Conservation (phyloP, 2,797 vertebrate genomes). For the Hoplostethus mediterraneus region DNA sequence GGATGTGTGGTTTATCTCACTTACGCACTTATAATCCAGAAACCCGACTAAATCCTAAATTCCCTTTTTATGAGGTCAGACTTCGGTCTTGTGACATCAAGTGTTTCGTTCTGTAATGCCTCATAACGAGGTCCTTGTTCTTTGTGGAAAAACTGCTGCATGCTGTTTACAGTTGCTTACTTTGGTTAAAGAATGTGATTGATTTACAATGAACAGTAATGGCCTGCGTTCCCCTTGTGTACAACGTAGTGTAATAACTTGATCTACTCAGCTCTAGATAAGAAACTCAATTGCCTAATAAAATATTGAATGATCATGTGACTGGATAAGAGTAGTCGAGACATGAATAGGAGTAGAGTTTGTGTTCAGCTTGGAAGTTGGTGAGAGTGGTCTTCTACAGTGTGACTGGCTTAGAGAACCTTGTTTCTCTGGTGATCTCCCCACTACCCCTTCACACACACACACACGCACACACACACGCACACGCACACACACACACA, state of each 20-base stretch:
- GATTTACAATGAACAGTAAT: not conserved
- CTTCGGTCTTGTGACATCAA: not conserved
- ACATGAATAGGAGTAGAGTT: constrained; percentile 1
- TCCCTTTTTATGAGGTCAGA: not conserved
- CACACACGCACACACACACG: constrained; percentile 10
- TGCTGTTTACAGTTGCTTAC: not conserved
- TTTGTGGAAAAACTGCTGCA: not conserved
- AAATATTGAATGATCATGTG: constrained; percentile 38
- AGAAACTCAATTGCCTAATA: constrained; percentile 18
- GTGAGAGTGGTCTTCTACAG: not conserved
- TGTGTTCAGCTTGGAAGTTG: constrained; percentile 30
- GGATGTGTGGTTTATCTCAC: not conserved
- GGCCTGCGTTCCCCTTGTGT: not conserved
- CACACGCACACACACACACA: constrained; percentile 21
- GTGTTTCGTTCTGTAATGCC: not conserved
- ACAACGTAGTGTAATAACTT: constrained; percentile 7
- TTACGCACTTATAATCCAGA: not conserved
- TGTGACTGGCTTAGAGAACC: constrained; percentile 21
- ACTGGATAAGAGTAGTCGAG: constrained; percentile 17
- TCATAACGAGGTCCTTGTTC: not conserved
- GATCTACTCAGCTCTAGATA: constrained; percentile 15
- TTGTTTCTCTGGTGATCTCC: not conserved
- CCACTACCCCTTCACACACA: constrained; percentile 13
- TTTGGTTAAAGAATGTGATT: not conserved
- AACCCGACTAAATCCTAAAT: not conserved